phyloP scores from a whole-genome alignment of 2,888 invertebrate genomes.

The Himalopsyche anomala region DNA sequence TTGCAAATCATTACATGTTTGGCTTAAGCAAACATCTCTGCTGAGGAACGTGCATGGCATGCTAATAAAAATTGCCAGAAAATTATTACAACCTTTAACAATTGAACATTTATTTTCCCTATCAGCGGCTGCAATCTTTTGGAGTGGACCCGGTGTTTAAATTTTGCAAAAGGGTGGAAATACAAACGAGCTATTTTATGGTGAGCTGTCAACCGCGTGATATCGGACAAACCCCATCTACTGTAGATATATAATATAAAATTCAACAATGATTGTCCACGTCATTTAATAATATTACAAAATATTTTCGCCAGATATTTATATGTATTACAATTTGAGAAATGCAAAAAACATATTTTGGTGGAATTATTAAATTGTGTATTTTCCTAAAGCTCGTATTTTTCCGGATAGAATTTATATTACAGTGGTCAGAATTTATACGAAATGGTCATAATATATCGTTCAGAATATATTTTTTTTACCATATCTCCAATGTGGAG shows the following conservation, averaged over 20 bases:
- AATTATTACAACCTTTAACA: constrained; percentile 54
- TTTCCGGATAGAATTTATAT: too few relatives aligned
- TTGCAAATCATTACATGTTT: constrained; percentile 30
- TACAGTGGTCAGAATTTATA: too few relatives aligned
- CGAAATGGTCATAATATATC: too few relatives aligned
- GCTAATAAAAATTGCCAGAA: constrained; percentile 38
- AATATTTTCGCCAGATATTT: too few relatives aligned
- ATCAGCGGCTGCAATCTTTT: constrained; percentile 52
- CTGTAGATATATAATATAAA: background rate
- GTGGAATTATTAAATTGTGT: too few relatives aligned
- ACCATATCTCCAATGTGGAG: too few relatives aligned
- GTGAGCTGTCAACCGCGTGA: constrained; percentile 27
- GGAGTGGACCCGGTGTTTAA: constrained; percentile 47
- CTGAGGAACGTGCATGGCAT: constrained; percentile 16
- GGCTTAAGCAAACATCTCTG: constrained; percentile 28
- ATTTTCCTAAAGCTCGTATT: too few relatives aligned
- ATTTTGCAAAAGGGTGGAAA: constrained; percentile 55
- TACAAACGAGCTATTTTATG: constrained; percentile 31
- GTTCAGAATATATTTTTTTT: too few relatives aligned
- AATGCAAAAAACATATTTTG: too few relatives aligned
- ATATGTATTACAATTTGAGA: too few relatives aligned
- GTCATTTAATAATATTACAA: background rate
- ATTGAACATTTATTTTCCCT: constrained; percentile 50
- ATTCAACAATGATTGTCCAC: background rate
- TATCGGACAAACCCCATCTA: constrained; percentile 26